Evolutionary conservation across 2,888 invertebrate species (phyloP), one percentile per base, ranked within the genome.

Genomic region (Lochmaea crataegi): DNA sequence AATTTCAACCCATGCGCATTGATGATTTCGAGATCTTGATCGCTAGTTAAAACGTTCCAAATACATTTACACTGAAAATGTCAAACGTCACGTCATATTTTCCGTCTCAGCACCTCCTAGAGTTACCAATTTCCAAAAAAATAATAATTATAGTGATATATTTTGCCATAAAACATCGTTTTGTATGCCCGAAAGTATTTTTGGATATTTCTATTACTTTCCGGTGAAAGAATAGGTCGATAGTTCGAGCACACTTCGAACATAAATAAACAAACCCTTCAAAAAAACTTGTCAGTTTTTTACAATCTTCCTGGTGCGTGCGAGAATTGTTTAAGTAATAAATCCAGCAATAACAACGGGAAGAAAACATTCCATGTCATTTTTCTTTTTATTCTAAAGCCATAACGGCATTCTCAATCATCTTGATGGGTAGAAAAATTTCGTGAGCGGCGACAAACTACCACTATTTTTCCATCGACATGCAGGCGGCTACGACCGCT

Each of bases 391-490:
- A 38, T 71, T 63, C 53, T 42, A n/a, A 72, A 65, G 18, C 38
- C 51, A 63, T 32, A 67, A 70, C 74, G 61, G 61, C 72, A 42
- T 68, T 61, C 66, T 72, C 75, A 68, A 75, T 75, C 75, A 75
- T 72, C 69, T 69, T 69, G 69, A 75, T 72, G 72, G 75, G 61
- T 72, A 64, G 72, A 75, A 72, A 75, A 75, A 75, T 69, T 72
- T 65, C 72, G 69, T 70, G 69, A 70, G 48, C 72, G 74, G 74
- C 65, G 72, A 74, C 71, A 72, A 75, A 75, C 72, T 69, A 61
- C 68, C 75, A 75, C 71, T 75, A 75, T 74, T 77, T 77, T 77
- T 76, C 73, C 77, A 73, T 75, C 78, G 66, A 78, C 76, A 77
- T 70, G 64, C 71, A 71, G 74, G 65, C 73, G 71, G 76, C 75